These are phyloP conservation scores for Calliscelio sp. DNA, from an alignment of 2,888 invertebrate species.

Conservation along the genomic window DNA sequence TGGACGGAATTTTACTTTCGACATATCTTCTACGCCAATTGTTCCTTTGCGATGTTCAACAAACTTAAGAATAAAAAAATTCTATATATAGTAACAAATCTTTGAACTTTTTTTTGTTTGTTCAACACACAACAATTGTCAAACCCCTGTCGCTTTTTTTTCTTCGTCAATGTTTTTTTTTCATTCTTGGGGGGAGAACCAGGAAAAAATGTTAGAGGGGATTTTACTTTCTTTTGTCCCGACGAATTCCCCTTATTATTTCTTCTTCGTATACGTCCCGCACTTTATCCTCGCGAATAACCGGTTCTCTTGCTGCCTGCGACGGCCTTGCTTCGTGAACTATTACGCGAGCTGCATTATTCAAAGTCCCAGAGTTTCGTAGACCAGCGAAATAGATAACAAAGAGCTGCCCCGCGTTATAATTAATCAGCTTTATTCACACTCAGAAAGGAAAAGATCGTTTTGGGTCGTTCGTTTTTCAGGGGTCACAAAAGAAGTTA, in stretches of 20 bases:
- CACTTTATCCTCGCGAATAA: constrained; percentile 66
- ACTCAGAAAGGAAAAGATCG: constrained; percentile 34
- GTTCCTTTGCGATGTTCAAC: not conserved
- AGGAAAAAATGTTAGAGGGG: no score
- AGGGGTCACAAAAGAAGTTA: no score
- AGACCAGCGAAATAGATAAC: constrained; percentile 51
- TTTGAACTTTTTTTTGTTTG: no score
- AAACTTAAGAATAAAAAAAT: no score
- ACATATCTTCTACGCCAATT: not conserved
- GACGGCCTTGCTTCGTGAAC: constrained; percentile 75
- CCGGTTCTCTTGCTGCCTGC: constrained; percentile 74
- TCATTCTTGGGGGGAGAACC: no score
- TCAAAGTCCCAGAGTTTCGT: constrained; percentile 52
- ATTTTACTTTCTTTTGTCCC: no score
- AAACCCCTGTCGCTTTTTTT: no score
- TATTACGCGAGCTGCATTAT: constrained; percentile 76
- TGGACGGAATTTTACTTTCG: not conserved
- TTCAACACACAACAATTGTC: no score
- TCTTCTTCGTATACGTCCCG: constrained; percentile 22
- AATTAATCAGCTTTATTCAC: constrained; percentile 45
- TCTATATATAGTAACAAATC: not conserved
- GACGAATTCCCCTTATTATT: not conserved
- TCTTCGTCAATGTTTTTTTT: no score
- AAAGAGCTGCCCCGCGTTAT: constrained; percentile 37
- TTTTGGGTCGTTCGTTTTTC: constrained; percentile 22